Conservation (phyloP, 1,140 invertebrate species). For the Pararge aegeria region DNA sequence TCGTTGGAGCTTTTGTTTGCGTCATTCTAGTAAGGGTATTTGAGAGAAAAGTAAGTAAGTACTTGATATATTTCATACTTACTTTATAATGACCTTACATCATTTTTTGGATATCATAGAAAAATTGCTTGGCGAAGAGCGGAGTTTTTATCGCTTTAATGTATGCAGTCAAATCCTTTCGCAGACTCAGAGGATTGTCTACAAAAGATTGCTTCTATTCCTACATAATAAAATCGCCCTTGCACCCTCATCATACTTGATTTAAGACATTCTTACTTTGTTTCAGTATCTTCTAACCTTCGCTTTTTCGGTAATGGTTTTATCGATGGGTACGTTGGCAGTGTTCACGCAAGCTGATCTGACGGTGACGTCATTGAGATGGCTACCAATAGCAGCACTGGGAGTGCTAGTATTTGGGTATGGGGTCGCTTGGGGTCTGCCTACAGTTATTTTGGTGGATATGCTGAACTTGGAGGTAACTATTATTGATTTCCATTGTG, state of each 20-base stretch:
- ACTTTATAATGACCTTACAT: not conserved
- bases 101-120: not conserved
- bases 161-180: not conserved
- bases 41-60: constrained; percentile 55
- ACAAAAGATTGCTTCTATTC: not conserved
- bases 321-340: constrained; percentile 53
- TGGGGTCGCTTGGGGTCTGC: constrained; percentile 53
- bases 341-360: constrained; percentile 58
- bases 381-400: constrained; percentile 44
- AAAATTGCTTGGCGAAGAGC: not conserved
- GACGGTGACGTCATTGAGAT: constrained; percentile 42
- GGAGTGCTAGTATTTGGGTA: constrained; percentile 49
- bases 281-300: constrained; percentile 54
- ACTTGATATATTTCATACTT: constrained; percentile 14
- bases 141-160: not conserved
- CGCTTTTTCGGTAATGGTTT: constrained; percentile 46
- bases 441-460: constrained; percentile 50
- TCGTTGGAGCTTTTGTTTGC: constrained; percentile 35
- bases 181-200: not conserved
- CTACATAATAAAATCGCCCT: not conserved
- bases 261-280: not conserved
- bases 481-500: not conserved
- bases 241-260: not conserved
- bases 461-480: constrained; percentile 57
- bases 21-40: constrained; percentile 35